Base-by-base conservation (phyloP, 37 sponge, comb jelly and placozoan genomes). In the Aphrocallistes beatrix region DNA sequence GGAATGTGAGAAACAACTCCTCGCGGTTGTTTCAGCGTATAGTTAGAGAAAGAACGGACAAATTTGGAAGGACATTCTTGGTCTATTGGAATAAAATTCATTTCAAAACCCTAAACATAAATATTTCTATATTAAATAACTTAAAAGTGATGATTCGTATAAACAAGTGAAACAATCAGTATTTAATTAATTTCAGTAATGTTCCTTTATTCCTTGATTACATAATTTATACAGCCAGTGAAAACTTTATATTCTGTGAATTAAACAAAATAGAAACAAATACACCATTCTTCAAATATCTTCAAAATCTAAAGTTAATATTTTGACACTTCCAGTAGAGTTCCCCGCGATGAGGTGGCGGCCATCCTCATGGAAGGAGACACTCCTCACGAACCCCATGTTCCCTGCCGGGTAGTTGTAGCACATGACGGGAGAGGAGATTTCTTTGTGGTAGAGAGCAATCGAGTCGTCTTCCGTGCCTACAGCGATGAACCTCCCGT, bases 381-480 rank as follows among this genome's bases (percentile, higher is more conserved):
- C 6, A 60, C 75, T 25, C 34, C 75, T 60, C 34, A 60, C 75
- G 34, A 60, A 60, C 75, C 75, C 75, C 75, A 60, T 60, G 34
- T 60, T 60, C n/a, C 75, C 75, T 3, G 75, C 28, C 25, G 75
- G 75, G 34, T 60, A 60, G 75, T 13, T 13, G 21, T 60, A 60
- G 75, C 75, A 60, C 75, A 60, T 60, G 34, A 60, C 75, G 75
- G 75, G 75, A 28, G 75, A 60, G 75, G 75, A 60, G 25, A 60
- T 60, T 13, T 60, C 75, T 13, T 60, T 60, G 34, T 60, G 75
- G 34, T 60, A 60, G 28, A 60, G 34, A 3, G n/a, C 34, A 32
- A 60, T 60, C 6, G 28, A 25, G 34, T 60, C 75, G n/a, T 60
- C 75, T 13, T 60, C 75, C 3, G 75, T 60, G n/a, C 75, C 75